phyloP scores from a whole-genome alignment of 2,113 vertebrate species.

The Esox niger region DNA sequence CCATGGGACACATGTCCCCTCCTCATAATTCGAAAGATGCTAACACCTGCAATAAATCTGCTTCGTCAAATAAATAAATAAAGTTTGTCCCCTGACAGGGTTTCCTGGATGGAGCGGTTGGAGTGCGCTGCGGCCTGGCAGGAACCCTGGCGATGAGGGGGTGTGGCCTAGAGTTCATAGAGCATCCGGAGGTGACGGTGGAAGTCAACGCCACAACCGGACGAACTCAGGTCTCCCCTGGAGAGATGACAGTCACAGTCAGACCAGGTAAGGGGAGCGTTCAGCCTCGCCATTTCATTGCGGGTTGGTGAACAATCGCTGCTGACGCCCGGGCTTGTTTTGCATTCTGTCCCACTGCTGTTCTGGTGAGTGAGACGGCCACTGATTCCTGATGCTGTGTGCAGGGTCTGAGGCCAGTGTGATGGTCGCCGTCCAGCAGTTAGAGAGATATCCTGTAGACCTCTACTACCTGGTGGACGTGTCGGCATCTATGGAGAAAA shows the following conservation, averaged over 20 bases:
- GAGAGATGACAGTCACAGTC: conserved; percentile 80
- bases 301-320: too few species aligned
- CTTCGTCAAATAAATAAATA: background rate
- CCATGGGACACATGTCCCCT: too few species aligned
- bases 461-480: conserved; percentile 97
- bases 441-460: conserved; percentile 92
- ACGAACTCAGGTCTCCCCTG: conserved; percentile 88
- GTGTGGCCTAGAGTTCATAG: conserved; percentile 81
- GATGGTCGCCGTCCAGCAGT: conserved; percentile 81
- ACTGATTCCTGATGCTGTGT: background rate
- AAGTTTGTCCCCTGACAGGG: conserved; percentile 64
- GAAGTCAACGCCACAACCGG: conserved; percentile 71
- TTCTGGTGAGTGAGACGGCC: too few species aligned
- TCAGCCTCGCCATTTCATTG: background rate
- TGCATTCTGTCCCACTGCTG: too few species aligned
- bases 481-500: conserved; percentile 94
- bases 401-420: conserved; percentile 85
- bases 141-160: conserved; percentile 82
- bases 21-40: too few species aligned
- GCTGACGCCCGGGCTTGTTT: too few species aligned
- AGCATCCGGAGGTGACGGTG: conserved; percentile 77
- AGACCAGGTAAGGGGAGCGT: conserved; percentile 83
- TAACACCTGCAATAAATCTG: background rate
- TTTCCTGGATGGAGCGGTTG: conserved; percentile 80
- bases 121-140: conserved; percentile 83